Base-by-base conservation (phyloP, 2,888 invertebrate species). In the Spisula solida region DNA sequence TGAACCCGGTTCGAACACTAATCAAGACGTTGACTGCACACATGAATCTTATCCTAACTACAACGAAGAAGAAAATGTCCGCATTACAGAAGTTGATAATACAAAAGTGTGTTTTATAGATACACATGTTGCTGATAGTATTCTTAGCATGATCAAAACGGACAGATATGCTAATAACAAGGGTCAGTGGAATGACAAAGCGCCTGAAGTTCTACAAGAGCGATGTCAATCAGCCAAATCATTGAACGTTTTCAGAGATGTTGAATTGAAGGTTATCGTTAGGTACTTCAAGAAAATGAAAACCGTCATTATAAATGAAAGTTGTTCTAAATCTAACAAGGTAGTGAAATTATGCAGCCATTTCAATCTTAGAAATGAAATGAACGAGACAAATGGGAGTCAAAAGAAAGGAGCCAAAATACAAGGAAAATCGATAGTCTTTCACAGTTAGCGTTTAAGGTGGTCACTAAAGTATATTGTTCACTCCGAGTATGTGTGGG, bases 401-500 rank as follows among this genome's bases (percentile, higher is more conserved):
- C 60, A 20, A 60, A 60, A n/a, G 5, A 8, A 20, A 20, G 5
- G 16, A 20, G 16, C 14, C 60, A 20, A 16, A 5, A n/a, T 20
- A 8, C 5, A 14, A 5, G n/a, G 12, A 25, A 48, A 20, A 29
- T 51, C 4, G 25, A 48, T 6, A 48, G n/a, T 48, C 56, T 87
- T 6, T 48, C 82, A 31, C 79, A 90, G 56, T 29, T 85, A 18
- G 56, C 90, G 47, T 51, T 66, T 16, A 48, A 51, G 20, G 79
- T 75, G 18, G 60, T 88, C n/a, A 55, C 47, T 41, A 88, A 81
- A 29, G 81, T 87, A 89, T 60, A 85, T 87, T 47, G 66, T 79
- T 18, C 87, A 84, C 80, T 81, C 89, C 29, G 89, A 89, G 31
- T 84, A 75, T 51, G 4, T 85, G n/a, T 89, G 89, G 89, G 83